Percentiles rank a stretch among this genome's conserved stretches.
phyloP scores from a whole-genome alignment of 53 echinoderm and acorn worm genomes.

The Holothuria leucospilota region DNA sequence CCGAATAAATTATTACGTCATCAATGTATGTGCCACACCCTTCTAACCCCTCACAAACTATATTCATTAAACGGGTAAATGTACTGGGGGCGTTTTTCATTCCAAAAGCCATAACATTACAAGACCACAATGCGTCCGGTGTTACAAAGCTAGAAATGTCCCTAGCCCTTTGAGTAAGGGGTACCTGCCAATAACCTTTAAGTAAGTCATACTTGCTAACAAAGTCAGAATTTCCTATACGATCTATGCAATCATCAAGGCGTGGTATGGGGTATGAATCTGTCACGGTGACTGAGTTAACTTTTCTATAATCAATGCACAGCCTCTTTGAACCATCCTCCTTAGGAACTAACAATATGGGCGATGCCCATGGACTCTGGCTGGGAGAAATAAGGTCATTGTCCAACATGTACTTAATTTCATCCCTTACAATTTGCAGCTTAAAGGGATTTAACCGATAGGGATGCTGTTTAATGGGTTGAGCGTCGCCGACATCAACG shows the following conservation, averaged over 20 bases:
- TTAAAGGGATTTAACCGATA: neutral
- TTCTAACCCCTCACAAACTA: neutral
- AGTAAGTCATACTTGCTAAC: constrained; percentile 71
- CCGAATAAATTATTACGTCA: no score
- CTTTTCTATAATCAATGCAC: constrained; percentile 71
- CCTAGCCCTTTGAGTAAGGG: no score
- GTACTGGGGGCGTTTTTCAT: constrained; percentile 63
- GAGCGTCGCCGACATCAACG: constrained; percentile 56
- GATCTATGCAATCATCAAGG: no score
- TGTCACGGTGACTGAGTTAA: constrained; percentile 66
- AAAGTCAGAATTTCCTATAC: no score
- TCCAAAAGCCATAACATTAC: constrained; percentile 57
- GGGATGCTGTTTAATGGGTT: constrained; percentile 59
- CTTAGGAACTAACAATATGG: constrained; percentile 63
- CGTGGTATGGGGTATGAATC: constrained; percentile 69
- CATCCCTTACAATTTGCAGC: constrained; percentile 41
- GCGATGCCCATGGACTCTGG: constrained; percentile 16
- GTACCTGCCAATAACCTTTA: constrained; percentile 65
- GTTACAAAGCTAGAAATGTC: no score
- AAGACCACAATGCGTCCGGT: no score
- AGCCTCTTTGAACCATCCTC: constrained; percentile 48
- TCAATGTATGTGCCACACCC: no score
- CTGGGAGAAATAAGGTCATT: neutral
- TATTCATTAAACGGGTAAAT: constrained; percentile 31
- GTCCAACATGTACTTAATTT: neutral